Evolutionary conservation across 2,888 invertebrate species (phyloP).

Genomic region (Pyralis farinalis): DNA sequence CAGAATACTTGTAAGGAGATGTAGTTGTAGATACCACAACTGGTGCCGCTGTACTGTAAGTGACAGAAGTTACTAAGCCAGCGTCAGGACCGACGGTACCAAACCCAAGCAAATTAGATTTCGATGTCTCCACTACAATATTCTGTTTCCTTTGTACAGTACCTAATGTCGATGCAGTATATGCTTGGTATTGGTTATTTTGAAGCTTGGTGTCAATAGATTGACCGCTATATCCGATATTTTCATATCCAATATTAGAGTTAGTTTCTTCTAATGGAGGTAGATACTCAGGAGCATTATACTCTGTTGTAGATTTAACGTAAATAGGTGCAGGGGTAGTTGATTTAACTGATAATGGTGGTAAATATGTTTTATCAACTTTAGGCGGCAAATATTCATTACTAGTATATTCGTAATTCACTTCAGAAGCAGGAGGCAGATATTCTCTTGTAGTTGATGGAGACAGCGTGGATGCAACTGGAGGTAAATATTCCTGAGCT

Average conservation of each 20-base stretch:
- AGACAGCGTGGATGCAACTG: slow-evolving; percentile 43
- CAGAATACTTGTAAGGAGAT: slow-evolving; percentile 27
- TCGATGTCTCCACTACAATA: slow-evolving; percentile 60
- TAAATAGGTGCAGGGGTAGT: slow-evolving; percentile 37
- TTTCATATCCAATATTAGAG: slow-evolving; percentile 32
- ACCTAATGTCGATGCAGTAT: slow-evolving; percentile 32
- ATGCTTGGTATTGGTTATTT: slow-evolving; percentile 49
- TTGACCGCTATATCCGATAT: slow-evolving; percentile 34
- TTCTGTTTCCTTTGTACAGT: slow-evolving; percentile 52
- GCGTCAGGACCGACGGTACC: slow-evolving; percentile 57
- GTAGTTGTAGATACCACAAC: slow-evolving; percentile 34
- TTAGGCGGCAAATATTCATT: slow-evolving; percentile 50
- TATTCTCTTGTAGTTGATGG: slow-evolving; percentile 27
- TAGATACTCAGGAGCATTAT: slow-evolving; percentile 54
- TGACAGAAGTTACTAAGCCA: slow-evolving; percentile 51
- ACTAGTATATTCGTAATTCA: not conserved
- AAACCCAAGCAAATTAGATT: slow-evolving; percentile 57
- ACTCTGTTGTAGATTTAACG: slow-evolving; percentile 46
- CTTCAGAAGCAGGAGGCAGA: slow-evolving; percentile 31
- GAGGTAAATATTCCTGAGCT: slow-evolving; percentile 65
- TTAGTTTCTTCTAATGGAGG: slow-evolving; percentile 47
- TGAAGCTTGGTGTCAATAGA: slow-evolving; percentile 23
- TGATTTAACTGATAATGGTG: slow-evolving; percentile 40
- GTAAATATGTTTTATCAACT: slow-evolving; percentile 24
- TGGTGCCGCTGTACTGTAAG: slow-evolving; percentile 57